phyloP scores from a whole-genome alignment of 2,888 invertebrate genomes.

The Eristalis arbustorum region DNA sequence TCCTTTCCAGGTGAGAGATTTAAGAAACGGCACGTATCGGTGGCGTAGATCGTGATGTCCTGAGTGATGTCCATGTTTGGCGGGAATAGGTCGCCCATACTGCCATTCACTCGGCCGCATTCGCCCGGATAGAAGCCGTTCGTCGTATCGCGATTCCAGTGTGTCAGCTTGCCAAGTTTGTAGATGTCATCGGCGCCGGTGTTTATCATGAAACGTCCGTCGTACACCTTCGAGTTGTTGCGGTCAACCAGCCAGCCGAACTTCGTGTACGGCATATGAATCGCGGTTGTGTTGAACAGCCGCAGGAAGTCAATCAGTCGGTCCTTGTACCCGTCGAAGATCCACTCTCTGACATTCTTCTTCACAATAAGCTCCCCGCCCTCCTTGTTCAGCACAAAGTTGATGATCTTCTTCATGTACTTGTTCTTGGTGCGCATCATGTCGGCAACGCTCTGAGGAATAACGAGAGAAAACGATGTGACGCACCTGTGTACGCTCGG shows the following conservation, averaged over 20 bases:
- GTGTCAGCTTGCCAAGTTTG: conserved; percentile 85
- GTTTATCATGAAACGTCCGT: conserved; percentile 89
- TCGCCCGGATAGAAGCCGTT: conserved; percentile 82
- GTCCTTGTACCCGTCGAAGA: conserved; percentile 92
- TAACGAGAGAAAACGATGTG: not conserved
- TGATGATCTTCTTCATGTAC: conserved; percentile 81
- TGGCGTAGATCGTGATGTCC: conserved; percentile 85
- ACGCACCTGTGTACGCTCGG: not conserved
- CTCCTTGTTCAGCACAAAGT: conserved; percentile 82
- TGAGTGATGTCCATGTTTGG: conserved; percentile 82
- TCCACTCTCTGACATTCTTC: conserved; percentile 85
- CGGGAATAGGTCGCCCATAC: conserved; percentile 91
- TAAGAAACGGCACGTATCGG: conserved; percentile 90
- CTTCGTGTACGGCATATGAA: conserved; percentile 85
- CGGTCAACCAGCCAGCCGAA: conserved; percentile 94
- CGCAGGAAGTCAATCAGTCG: conserved; percentile 83
- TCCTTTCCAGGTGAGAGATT: conserved; percentile 75
- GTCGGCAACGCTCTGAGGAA: conserved; percentile 84
- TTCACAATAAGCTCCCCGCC: conserved; percentile 82
- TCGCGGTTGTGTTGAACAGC: conserved; percentile 81
- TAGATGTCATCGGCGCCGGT: conserved; percentile 86
- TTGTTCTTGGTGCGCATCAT: conserved; percentile 81
- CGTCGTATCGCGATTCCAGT: conserved; percentile 85
- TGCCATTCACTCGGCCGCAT: conserved; percentile 87
- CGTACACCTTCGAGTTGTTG: conserved; percentile 86